Evolutionary conservation across 2,113 vertebrate genomes (phyloP).

Genomic region (Camarhynchus parvulus): DNA sequence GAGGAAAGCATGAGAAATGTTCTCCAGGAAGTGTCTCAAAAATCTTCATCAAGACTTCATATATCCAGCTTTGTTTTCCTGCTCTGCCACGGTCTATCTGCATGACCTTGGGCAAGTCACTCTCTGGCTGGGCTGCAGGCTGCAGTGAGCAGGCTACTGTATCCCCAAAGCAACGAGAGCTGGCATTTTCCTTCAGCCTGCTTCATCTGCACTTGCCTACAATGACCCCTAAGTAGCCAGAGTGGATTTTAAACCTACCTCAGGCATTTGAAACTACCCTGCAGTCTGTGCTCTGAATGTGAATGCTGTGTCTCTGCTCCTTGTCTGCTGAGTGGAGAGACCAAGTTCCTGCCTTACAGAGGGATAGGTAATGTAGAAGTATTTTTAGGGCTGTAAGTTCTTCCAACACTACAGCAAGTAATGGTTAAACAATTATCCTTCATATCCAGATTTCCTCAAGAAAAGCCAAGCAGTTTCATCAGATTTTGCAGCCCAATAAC

Average conservation of each 20-base stretch:
- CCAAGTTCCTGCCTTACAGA: background rate
- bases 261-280: background rate
- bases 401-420: background rate
- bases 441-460: background rate
- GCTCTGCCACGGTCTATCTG: background rate
- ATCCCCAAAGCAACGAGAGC: background rate
- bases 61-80: background rate
- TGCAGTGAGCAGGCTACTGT: background rate
- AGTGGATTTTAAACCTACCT: background rate
- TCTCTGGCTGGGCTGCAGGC: conserved; percentile 45
- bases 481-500: background rate
- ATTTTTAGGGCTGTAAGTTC: background rate
- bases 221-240: background rate
- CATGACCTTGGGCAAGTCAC: conserved; percentile 54
- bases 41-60: background rate
- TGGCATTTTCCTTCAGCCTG: background rate
- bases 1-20: background rate
- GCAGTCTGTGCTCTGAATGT: background rate
- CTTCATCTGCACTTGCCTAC: background rate
- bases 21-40: background rate
- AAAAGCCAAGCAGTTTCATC: background rate
- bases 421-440: background rate
- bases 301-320: background rate
- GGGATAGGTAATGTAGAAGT: background rate
- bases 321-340: background rate